Evolutionary conservation across 2,113 vertebrate genomes (phyloP).

Genomic region (Gila orcuttii): DNA sequence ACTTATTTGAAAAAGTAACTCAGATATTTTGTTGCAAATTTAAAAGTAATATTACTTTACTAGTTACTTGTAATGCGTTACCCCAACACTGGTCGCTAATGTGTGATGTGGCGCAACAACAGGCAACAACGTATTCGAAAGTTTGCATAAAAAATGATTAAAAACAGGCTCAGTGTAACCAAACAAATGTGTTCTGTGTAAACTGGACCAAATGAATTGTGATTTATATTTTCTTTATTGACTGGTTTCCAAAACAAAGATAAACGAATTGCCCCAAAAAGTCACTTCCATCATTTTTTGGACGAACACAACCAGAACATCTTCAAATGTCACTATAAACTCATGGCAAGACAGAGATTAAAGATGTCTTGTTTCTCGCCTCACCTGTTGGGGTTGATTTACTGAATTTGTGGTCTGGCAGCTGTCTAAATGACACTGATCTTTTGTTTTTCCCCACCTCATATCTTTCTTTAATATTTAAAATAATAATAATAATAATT

Average conservation of each 20-base stretch:
- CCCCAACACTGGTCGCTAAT: background rate
- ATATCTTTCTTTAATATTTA: background rate
- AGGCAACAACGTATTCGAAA: background rate
- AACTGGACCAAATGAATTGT: background rate
- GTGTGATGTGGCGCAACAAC: background rate
- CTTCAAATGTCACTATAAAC: conserved; percentile 42
- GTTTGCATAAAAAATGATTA: background rate
- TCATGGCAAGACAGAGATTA: conserved; percentile 4
- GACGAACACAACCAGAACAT: conserved; percentile 45
- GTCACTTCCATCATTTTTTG: conserved; percentile 52
- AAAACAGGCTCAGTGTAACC: background rate
- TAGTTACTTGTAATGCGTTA: too few relatives aligned
- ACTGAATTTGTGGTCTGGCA: conserved; percentile 18
- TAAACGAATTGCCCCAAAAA: conserved; percentile 41
- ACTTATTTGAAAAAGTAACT: too few relatives aligned
- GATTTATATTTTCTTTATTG: conserved; percentile 3
- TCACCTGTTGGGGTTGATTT: conserved; percentile 39
- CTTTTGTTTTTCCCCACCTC: background rate
- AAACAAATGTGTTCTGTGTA: background rate
- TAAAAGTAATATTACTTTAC: too few relatives aligned
- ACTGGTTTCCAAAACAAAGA: conserved; percentile 22
- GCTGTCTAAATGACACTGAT: background rate
- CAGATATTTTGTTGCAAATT: too few relatives aligned
- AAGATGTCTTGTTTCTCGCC: conserved; percentile 5
- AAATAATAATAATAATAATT: background rate